A percentile compares a stretch with the other conserved stretches of the same genome.
These are phyloP conservation scores for Drosophila sturtevanti DNA, from an alignment of 1,140 invertebrate species.

Conservation along the genomic window DNA sequence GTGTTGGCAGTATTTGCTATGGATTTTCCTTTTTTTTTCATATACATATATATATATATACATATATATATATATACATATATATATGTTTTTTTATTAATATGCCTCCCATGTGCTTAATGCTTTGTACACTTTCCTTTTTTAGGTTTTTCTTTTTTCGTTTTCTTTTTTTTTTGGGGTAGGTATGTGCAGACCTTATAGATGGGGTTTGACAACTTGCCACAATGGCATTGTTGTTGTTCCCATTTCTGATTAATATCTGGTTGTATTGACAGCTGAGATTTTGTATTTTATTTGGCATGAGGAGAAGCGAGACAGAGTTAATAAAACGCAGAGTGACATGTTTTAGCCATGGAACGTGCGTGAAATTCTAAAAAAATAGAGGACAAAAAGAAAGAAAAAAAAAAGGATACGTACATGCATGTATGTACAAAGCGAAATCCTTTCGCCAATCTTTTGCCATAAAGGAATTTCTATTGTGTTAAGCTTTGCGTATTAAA, in stretches of 20 bases:
- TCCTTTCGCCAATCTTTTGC: slow-evolving; percentile 16
- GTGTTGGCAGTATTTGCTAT: slow-evolving; percentile 11
- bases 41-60: neutral
- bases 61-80: slow-evolving; percentile 3
- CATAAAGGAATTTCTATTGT: slow-evolving; percentile 29
- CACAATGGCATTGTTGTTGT: slow-evolving; percentile 37
- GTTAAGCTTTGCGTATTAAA: slow-evolving; percentile 35
- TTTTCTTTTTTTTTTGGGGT: neutral
- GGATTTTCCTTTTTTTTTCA: slow-evolving; percentile 1
- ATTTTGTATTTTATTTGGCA: slow-evolving; percentile 42
- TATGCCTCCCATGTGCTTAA: slow-evolving; percentile 66
- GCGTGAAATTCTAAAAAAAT: slow-evolving; percentile 54
- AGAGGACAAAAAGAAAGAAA: neutral
- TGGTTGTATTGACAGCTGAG: slow-evolving; percentile 77
- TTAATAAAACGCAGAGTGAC: slow-evolving; percentile 73
- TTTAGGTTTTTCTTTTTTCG: neutral
- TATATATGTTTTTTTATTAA: slow-evolving; percentile 55
- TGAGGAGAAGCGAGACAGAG: slow-evolving; percentile 20
- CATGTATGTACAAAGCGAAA: slow-evolving; percentile 29
- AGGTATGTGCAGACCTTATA: neutral
- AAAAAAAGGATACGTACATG: slow-evolving; percentile 9
- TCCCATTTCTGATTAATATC: slow-evolving; percentile 70
- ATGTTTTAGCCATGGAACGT: slow-evolving; percentile 62
- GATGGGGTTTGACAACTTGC: slow-evolving; percentile 29
- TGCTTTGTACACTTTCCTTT: slow-evolving; percentile 47